Base-by-base conservation (phyloP, 2,113 vertebrate genomes). In the Brachirus orientalis region DNA sequence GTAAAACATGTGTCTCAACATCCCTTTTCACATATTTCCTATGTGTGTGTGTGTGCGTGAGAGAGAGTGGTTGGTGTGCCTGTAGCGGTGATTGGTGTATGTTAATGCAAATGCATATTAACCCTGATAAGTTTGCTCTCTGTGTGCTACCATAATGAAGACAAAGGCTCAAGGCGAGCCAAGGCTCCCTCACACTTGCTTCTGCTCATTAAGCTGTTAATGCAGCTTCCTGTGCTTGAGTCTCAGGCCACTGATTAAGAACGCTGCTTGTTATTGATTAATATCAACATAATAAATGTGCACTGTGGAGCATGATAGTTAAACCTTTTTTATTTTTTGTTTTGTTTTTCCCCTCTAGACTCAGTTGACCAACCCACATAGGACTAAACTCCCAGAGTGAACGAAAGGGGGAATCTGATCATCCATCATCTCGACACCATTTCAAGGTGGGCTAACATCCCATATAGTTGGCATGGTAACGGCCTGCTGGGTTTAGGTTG, bases 401-500 rank as follows among this genome's bases (percentile, higher is more conserved):
- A 58, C 65, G 69, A 77, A 66, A 64, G 79, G 72, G 69, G 69
- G 77, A 63, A 89, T 64, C 83, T 63, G 73, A 87, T 83, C 81
- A 71, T 88, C 86, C 85, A 80, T 90, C 86, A 83, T 84, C 86
- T 86, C 56, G 41, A 81, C 60, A 50, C 86, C 70, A 36, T 88
- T 76, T 71, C 69, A 89, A 92, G 91, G 91, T 93, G 89, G 81
- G 91, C 77, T 84, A 73, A 79, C 80, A 80, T 87, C 77, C 80
- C 63, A 56, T 79, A 69, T 63, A 57, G 92, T 93, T 90, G 90
- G 79, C 90, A 92, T 88, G 88, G 91, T 74, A 92, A 92, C 91
- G 45, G 78, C 81, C 80, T 71, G 63, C 79, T 85, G 82, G 72
- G 83, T 88, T 87, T 79, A 82, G 86, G 86, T 84, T 75, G 80